Evolutionary conservation across 1,140 invertebrate species (phyloP).

Genomic region (Babylonia areolata): DNA sequence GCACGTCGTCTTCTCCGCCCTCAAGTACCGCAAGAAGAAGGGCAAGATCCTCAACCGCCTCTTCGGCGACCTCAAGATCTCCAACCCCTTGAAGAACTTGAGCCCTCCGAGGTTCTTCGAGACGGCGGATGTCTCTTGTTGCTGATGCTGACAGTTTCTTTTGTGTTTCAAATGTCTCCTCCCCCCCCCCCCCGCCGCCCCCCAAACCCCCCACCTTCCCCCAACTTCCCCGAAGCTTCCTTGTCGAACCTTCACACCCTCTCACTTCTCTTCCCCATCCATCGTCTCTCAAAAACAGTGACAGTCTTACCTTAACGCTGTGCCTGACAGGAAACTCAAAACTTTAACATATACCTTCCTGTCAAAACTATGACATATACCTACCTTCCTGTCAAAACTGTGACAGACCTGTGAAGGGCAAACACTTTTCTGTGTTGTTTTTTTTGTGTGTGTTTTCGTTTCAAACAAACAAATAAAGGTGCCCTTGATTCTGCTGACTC

Average conservation of each 20-base stretch:
- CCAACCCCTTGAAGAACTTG: background rate
- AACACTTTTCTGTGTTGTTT: too few relatives aligned
- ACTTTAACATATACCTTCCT: background rate
- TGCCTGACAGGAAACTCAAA: background rate
- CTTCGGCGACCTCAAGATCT: background rate
- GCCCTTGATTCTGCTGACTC: too few relatives aligned
- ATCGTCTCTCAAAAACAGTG: background rate
- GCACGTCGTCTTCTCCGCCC: conserved; percentile 85
- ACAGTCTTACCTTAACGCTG: background rate
- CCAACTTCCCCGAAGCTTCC: too few relatives aligned
- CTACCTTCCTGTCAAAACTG: background rate
- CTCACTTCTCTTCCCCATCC: background rate
- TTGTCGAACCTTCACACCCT: too few relatives aligned
- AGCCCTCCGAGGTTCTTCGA: background rate
- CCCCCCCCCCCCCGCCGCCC: too few relatives aligned
- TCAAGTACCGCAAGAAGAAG: conserved; percentile 72
- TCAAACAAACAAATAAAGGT: background rate
- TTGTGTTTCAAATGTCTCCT: too few relatives aligned
- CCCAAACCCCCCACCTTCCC: too few relatives aligned
- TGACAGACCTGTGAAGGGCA: background rate
- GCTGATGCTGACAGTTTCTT: background rate
- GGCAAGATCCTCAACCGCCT: conserved; percentile 32
- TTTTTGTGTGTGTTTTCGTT: too few relatives aligned
- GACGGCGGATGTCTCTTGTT: conserved; percentile 14
- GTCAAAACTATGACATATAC: background rate